phyloP scores from a whole-genome alignment of 1,140 invertebrate genomes.

The Megathymus violae region DNA sequence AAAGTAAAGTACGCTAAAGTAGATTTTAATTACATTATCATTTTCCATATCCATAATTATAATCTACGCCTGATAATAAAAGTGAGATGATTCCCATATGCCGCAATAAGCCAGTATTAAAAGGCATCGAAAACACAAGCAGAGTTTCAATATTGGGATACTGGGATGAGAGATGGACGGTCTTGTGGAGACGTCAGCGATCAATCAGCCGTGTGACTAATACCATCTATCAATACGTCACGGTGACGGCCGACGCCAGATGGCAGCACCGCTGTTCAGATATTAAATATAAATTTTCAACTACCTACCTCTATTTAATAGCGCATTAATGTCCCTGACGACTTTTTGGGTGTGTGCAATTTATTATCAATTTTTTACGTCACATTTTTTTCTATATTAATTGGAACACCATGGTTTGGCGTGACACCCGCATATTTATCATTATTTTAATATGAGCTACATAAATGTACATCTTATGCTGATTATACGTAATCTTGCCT shows the following conservation, averaged over 20 bases:
- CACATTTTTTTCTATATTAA: not conserved
- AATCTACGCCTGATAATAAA: not conserved
- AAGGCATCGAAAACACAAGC: conserved; percentile 44
- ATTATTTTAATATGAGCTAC: no score
- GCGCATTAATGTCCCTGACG: conserved; percentile 22
- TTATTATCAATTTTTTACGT: conserved; percentile 22
- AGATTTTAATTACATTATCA: no score
- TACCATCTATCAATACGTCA: conserved; percentile 81
- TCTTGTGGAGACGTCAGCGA: conserved; percentile 67
- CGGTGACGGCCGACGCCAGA: conserved; percentile 63
- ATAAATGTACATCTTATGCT: no score
- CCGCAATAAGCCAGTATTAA: conserved; percentile 9
- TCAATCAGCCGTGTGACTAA: conserved; percentile 72
- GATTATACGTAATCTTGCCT: no score
- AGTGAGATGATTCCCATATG: not conserved
- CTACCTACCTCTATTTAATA: conserved; percentile 35
- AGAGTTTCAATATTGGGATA: conserved; percentile 53
- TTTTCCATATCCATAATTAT: conserved; percentile 18
- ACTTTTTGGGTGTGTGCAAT: conserved; percentile 19
- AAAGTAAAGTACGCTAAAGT: no score
- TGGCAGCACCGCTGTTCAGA: conserved; percentile 66
- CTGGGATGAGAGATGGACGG: conserved; percentile 53
- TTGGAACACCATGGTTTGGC: not conserved
- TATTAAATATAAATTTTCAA: conserved; percentile 77
- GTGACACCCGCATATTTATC: no score